Base-by-base conservation (phyloP, 2,888 invertebrate genomes). In the Acleris emargana region DNA sequence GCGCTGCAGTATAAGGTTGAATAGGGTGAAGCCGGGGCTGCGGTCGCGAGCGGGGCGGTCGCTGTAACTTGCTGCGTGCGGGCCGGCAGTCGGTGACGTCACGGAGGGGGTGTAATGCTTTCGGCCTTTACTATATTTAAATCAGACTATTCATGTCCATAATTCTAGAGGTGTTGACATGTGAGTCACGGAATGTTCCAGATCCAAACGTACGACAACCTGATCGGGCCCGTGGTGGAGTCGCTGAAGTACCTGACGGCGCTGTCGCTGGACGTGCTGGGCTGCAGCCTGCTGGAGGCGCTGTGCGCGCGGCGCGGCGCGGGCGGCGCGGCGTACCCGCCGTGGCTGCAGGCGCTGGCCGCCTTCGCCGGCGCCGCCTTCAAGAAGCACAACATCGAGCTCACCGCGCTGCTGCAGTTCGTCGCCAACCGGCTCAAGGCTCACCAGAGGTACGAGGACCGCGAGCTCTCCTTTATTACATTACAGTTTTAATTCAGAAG, bases 371-470 rank as follows among this genome's bases (percentile, higher is more conserved):
- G 99, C 13, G 96, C 98, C 2, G 97, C 99, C 72, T 99, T 97
- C 88, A 99, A 99, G 91, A 99, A 99, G 84, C 99, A 99, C 87
- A 96, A 96, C 77, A 97, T 99, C 67, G 99, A 99, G 83, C 93
- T 99, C 69, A 97, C 97, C 4, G 99, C 99, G 2, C 89, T 99
- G 71, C 91, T 99, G 81, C 99, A 99, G 87, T 99, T 98, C 87
- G 97, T 99, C 25, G 98, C 98, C 47, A 99, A 99, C 92, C 97
- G 99, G 82, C 94, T 99, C 18, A 99, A 99, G 87, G 96, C 97
- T 20, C 97, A 98, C 76, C 98, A 99, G 88, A 99, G 97, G 97
- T 97, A 59, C 13, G n/a, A n/a, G n/a, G n/a, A n/a, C n/a, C n/a
- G n/a, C n/a, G n/a, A n/a, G n/a, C n/a, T n/a, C n/a, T n/a, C n/a